Evolutionary conservation across 92 coral and sea anemone genomes (phyloP).

Genomic region (Umimayanthus chanpuru): DNA sequence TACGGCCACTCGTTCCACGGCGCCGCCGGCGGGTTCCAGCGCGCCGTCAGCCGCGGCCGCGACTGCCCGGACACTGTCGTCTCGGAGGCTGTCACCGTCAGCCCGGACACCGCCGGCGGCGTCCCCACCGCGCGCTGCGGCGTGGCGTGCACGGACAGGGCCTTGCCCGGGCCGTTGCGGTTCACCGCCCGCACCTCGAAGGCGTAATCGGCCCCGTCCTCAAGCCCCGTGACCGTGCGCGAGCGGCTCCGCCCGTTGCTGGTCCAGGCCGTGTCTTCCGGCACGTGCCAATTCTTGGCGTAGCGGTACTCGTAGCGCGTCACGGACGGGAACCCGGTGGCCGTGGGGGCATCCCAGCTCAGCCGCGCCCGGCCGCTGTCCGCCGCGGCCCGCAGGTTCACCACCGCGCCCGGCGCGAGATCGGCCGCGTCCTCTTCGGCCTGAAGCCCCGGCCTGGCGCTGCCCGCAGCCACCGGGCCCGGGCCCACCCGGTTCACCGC

Average conservation of each 20-base stretch:
- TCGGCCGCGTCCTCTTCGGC: constrained; percentile 18
- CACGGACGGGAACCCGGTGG: constrained; percentile 17
- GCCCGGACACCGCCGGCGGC: constrained; percentile 15
- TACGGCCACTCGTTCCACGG: constrained; percentile 17
- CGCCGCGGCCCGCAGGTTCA: constrained; percentile 19
- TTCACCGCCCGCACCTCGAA: constrained; percentile 12
- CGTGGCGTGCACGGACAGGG: constrained; percentile 13
- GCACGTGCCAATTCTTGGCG: constrained; percentile 11
- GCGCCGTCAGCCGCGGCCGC: constrained; percentile 15
- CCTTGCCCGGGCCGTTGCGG: constrained; percentile 14
- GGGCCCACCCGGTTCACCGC: constrained; percentile 19
- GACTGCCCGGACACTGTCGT: constrained; percentile 12
- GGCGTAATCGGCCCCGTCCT: constrained; percentile 12
- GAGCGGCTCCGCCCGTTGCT: constrained; percentile 13
- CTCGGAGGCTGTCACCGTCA: constrained; percentile 4
- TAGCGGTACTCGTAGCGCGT: constrained; percentile 11
- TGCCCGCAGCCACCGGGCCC: constrained; percentile 20
- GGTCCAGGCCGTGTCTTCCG: constrained; percentile 12
- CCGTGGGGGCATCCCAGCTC: constrained; percentile 18
- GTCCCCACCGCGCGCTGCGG: constrained; percentile 14
- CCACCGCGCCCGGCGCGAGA: constrained; percentile 20
- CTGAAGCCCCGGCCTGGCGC: constrained; percentile 19
- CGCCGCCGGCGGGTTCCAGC: constrained; percentile 16
- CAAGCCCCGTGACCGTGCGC: constrained; percentile 13
- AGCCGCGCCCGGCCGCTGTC: constrained; percentile 20